These are phyloP conservation scores for Tolypeutes matacus DNA, from an alignment of 2,797 vertebrate genomes.

Conservation along the genomic window DNA sequence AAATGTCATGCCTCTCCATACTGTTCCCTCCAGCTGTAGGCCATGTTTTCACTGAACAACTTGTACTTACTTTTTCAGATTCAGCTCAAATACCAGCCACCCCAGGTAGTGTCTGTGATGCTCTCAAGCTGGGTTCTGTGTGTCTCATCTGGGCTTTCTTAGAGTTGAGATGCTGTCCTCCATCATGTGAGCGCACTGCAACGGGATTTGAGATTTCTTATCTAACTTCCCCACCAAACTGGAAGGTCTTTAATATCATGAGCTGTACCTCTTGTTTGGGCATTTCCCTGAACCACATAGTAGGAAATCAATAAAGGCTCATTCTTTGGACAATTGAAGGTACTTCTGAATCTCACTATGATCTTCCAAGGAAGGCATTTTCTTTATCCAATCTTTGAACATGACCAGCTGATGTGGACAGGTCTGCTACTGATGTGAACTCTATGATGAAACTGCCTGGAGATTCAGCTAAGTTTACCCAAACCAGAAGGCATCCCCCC, in stretches of 20 bases:
- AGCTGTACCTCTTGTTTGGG: background rate
- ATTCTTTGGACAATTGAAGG: background rate
- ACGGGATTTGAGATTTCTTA: background rate
- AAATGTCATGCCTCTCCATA: too few relatives aligned
- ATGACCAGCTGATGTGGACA: too few relatives aligned
- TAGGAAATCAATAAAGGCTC: background rate
- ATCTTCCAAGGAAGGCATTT: background rate
- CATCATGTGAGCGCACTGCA: fast-evolving
- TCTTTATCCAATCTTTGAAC: background rate
- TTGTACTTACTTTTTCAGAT: background rate
- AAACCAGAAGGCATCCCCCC: background rate
- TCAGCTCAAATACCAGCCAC: background rate
- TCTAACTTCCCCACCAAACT: background rate
- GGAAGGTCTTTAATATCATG: background rate
- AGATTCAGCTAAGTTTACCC: background rate
- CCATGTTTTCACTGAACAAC: fast-evolving
- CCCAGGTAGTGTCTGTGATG: background rate
- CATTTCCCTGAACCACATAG: background rate
- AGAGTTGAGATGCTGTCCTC: fast-evolving
- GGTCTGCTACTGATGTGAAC: background rate
- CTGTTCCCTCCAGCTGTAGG: background rate
- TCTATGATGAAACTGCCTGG: fast-evolving
- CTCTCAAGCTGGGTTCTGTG: background rate
- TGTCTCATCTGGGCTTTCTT: too few relatives aligned
- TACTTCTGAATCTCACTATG: background rate